Conservation (phyloP, 1,140 invertebrate species). For the Aphis gossypii region DNA sequence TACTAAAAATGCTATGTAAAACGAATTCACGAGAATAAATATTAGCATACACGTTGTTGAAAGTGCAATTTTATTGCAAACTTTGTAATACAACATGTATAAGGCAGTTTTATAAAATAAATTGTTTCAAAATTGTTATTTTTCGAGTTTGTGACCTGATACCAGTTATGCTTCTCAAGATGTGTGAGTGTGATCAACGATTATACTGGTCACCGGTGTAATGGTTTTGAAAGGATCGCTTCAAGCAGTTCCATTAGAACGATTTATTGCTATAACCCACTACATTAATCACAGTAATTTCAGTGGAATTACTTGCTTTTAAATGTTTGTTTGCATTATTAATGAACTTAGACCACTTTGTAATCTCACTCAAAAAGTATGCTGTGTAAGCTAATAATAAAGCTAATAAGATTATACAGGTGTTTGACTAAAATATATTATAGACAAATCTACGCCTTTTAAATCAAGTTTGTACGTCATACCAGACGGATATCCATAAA, state of each 20-base stretch:
- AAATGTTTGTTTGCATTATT: constrained; percentile 1
- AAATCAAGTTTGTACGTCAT: too few species aligned
- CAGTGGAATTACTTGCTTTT: background rate
- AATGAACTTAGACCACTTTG: background rate
- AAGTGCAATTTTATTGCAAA: too few species aligned
- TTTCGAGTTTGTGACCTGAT: too few species aligned
- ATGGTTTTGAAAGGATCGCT: background rate
- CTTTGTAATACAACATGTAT: too few species aligned
- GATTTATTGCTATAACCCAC: background rate
- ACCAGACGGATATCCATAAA: too few species aligned
- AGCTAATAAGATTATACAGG: background rate
- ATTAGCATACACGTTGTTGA: too few species aligned
- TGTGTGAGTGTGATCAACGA: background rate
- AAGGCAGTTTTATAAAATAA: too few species aligned
- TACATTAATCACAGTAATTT: background rate
- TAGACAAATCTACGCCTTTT: background rate
- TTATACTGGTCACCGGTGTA: background rate
- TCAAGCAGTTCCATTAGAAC: background rate
- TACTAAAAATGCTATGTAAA: too few species aligned
- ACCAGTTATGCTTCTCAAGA: background rate
- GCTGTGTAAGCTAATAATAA: background rate
- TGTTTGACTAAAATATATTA: background rate
- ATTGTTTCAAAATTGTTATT: background rate
- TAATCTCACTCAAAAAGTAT: background rate
- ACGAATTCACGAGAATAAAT: too few species aligned